Evolutionary conservation across 2,113 vertebrate genomes (phyloP).

Genomic region (Synchiropus splendidus): DNA sequence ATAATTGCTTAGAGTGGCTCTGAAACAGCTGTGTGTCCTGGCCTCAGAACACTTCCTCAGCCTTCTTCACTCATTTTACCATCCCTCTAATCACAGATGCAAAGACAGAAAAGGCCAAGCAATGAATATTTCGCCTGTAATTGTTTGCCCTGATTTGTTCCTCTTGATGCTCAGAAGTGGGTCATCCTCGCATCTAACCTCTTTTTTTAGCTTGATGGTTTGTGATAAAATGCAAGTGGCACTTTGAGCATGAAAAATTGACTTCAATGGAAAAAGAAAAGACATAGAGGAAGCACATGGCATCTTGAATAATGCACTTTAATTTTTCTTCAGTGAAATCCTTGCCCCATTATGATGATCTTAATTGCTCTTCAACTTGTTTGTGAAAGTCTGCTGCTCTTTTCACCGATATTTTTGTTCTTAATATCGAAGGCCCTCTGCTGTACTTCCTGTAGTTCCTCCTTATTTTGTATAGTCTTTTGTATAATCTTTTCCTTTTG

Average conservation of each 20-base stretch:
- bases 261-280: too few relatives aligned
- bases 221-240: constrained; percentile 14
- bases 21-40: constrained; percentile 54
- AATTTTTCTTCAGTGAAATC: too few relatives aligned
- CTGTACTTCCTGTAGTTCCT: too few relatives aligned
- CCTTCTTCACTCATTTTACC: constrained; percentile 34
- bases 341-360: too few relatives aligned
- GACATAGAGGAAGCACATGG: too few relatives aligned
- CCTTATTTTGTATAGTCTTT: too few relatives aligned
- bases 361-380: too few relatives aligned
- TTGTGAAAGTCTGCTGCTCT: too few relatives aligned
- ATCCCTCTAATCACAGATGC: constrained; percentile 34
- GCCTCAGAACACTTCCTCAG: constrained; percentile 29
- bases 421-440: too few relatives aligned
- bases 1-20: constrained; percentile 39
- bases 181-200: constrained; percentile 2
- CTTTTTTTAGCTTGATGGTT: constrained; percentile 14
- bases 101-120: neutral
- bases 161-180: constrained; percentile 7
- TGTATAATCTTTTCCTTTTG: too few relatives aligned
- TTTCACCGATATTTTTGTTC: too few relatives aligned
- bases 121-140: neutral
- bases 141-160: constrained; percentile 39
- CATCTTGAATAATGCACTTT: too few relatives aligned
- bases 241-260: constrained; percentile 5